Evolutionary conservation across 2,888 invertebrate genomes (phyloP), one percentile per base, ranked within the genome.

Genomic region (Cephus nigrinus): DNA sequence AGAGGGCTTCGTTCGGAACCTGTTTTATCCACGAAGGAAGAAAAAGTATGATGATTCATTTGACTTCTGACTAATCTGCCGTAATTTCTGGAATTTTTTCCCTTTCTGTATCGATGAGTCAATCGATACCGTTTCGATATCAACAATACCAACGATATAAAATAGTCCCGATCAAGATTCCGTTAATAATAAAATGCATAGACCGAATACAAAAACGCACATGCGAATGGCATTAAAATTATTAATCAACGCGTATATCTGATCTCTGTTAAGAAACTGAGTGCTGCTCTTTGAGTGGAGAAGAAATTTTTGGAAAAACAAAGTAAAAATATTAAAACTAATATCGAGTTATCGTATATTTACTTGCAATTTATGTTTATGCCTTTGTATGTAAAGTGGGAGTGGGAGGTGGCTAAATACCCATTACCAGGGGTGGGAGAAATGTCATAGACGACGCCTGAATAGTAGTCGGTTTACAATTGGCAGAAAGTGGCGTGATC

Each of bases 11-110:
- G 55, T 55, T 71, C 23, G 12, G 76, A 81, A 87, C 88, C 88
- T 87, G 87, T 85, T 86, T 80, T 82, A 81, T 84, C 77, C 32
- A 73, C 73, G 30, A 69, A 76, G 75, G 36, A 75, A 83, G 81
- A 84, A 86, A 86, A 87, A 87, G 84, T 86, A 80, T 83, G 82
- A 83, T 90, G 90, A 89, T 88, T 90, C 88, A 88, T 86, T 85
- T 83, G 77, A 80, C 78, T 86, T 84, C 85, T 86, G 86, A 87
- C 84, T 86, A 86, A 85, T 83, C 83, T 84, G 84, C 81, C 83
- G 83, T 80, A 84, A 84, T 86, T 85, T 84, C 83, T 85, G 82
- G 81, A 84, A 84, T 76, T 83, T 75, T 81, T 85, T 87, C 87
- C 86, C 80, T 33, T 23, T 71, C 71, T 32, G 71, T 71, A 32